Conservation (phyloP, 2,888 invertebrate genomes). For the Macrophya alboannulata region DNA sequence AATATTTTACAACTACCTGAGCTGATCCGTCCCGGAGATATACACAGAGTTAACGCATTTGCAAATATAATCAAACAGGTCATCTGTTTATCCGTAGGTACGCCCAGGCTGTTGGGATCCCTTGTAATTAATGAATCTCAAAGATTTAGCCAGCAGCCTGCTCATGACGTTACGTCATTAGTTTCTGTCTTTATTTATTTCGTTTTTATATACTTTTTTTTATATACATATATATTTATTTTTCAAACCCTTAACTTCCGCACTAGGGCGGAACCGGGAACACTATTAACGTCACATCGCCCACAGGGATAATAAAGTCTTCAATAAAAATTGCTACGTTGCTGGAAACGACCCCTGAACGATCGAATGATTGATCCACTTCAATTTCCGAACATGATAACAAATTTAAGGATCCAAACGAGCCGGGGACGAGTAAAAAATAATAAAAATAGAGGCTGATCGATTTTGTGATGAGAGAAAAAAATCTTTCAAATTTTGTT, state of each 20-base stretch:
- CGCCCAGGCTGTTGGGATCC: background rate
- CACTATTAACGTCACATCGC: slow-evolving; percentile 1
- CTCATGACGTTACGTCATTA: background rate
- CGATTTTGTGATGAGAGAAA: background rate
- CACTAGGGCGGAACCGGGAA: background rate
- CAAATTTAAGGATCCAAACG: background rate
- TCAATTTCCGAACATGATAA: background rate
- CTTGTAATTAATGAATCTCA: slow-evolving; percentile 27
- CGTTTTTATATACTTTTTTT: background rate
- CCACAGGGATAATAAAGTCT: slow-evolving; percentile 12
- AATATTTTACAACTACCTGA: slow-evolving; percentile 34
- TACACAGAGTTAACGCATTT: background rate
- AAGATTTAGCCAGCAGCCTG: background rate
- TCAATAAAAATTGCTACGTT: slow-evolving; percentile 30
- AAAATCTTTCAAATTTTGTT: background rate
- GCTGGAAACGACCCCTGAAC: background rate
- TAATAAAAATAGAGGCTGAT: background rate
- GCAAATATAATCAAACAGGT: slow-evolving; percentile 16
- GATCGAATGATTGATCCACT: background rate
- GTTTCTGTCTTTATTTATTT: background rate
- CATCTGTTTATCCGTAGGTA: slow-evolving; percentile 1
- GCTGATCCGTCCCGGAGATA: slow-evolving; percentile 32
- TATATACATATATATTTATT: background rate
- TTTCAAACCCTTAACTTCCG: background rate
- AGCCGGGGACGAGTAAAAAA: background rate